Evolutionary conservation across 1,140 invertebrate genomes (phyloP).

Genomic region (Nylanderia fulva): DNA sequence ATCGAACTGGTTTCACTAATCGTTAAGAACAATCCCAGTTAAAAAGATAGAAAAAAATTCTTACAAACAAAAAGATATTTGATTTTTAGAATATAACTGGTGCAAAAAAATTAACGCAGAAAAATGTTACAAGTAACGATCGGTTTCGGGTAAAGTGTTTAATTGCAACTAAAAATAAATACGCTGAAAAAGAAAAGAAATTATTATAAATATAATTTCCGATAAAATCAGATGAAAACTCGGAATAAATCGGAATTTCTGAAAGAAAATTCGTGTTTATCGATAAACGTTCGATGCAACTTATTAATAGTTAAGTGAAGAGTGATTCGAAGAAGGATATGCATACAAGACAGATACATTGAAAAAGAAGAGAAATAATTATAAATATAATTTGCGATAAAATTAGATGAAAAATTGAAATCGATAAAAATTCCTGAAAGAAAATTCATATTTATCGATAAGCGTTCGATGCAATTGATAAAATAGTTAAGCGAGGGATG

Average conservation of each 20-base stretch:
- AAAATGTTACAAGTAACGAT: background rate
- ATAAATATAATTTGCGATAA: too few species aligned
- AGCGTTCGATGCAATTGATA: background rate
- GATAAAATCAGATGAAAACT: too few species aligned
- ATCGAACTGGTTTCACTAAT: constrained; percentile 23
- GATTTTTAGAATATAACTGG: background rate
- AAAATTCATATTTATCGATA: background rate
- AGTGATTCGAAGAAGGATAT: background rate
- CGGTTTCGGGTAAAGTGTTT: background rate
- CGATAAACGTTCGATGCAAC: background rate
- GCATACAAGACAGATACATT: background rate
- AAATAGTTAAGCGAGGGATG: background rate
- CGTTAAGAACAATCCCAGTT: constrained; percentile 21
- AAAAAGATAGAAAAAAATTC: background rate
- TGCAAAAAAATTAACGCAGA: constrained; percentile 18
- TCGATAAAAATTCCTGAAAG: background rate
- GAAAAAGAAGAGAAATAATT: background rate
- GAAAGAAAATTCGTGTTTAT: background rate
- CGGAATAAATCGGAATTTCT: too few species aligned
- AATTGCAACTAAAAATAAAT: background rate
- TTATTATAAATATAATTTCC: background rate
- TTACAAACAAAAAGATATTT: constrained; percentile 10
- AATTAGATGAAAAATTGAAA: too few species aligned
- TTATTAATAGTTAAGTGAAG: background rate
- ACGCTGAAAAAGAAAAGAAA: background rate